Evolutionary conservation across 2,888 invertebrate genomes (phyloP), one percentile per base, ranked within the genome.

Genomic region (Trachelus stipa): DNA sequence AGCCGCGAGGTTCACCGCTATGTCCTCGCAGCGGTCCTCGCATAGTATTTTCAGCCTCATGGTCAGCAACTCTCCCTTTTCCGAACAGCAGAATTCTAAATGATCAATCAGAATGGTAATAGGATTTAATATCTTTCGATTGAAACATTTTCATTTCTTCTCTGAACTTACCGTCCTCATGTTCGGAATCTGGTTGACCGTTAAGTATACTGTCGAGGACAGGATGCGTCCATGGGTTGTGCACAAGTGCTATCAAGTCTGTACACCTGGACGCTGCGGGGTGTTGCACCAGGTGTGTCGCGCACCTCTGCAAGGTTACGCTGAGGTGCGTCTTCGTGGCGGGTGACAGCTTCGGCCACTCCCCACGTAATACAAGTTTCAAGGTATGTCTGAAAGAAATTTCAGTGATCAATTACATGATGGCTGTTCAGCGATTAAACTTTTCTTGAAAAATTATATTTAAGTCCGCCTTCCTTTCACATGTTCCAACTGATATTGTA

Each of bases 41-140:
- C 93, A 93, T 83, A 95, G 92, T 90, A 94, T 94, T 79, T 94
- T 93, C 82, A 95, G 92, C 83, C 95, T 92, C 90, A 93, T 93
- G 87, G 93, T 92, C 87, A 95, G 92, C 88, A 94, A 92, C 83
- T 93, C 92, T 73, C 93, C 93, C 79, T 93, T 93, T 91, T 95
- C 95, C 85, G 93, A 92, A 83, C 92, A 93, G 88, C 94, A 93
- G 92, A 94, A 94, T 91, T 92, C 92, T 92, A 93, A 76, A 77
- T 93, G 93, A 93, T 71, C 12, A 33, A 30, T 23, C 6, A 23
- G 0, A 56, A 56, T 56, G 23, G 56, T 56, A 56, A 23, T 23
- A 56, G 56, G 56, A 56, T 23, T 23, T 15, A 56, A 56, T 56
- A 56, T 2, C 56, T 23, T 56, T 56, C 9, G 23, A 56, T 56